Base-by-base conservation (phyloP, 2,797 vertebrate genomes). In the Sebastes baramenuke region DNA sequence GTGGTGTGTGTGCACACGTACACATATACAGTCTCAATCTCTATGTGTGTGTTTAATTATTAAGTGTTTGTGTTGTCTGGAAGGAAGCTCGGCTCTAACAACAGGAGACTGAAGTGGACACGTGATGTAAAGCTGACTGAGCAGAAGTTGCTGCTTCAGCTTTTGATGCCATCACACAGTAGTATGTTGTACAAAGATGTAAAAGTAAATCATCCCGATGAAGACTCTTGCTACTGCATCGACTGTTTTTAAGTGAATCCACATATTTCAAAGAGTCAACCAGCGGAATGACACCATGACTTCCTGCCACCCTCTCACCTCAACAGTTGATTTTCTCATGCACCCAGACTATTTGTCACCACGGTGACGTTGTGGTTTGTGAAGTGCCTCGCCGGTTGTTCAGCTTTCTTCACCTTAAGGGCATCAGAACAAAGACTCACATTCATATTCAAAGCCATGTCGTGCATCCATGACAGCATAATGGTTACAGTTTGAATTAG, bases 351-450 rank as follows among this genome's bases (percentile, higher is more conserved):
- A 72, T 82, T 74, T 67, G 76, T 84, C 77, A 72, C 59, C 71
- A 67, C 30, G n/a, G 78, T 36, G 58, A 52, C 25, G 72, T 18
- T 46, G 42, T 61, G 79, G 71, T 79, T 79, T 77, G 27, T 77
- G 67, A 67, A 62, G 52, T 3, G 61, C 32, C 83, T 38, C 18
- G 79, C 36, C 56, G 80, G 77, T 84, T 73, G 65, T 25, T 56
- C 62, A 42, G 54, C 42, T 62, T 52, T 73, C 81, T 89, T 71
- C 64, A 76, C 78, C 92, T 93, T 70, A 25, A 73, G 86, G 84
- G 79, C 70, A 52, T 73, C 74, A 68, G 67, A 93, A 93, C 90
- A 94, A 94, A 91, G 90, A 60, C 25, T 38, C 9, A 61, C 70
- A 36, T 89, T 94, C 79, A 89, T 27, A 72, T 78, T 83, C 20